phyloP scores from a whole-genome alignment of 37 sponge, comb jelly and placozoan genomes.

The Haliclona indistincta region DNA sequence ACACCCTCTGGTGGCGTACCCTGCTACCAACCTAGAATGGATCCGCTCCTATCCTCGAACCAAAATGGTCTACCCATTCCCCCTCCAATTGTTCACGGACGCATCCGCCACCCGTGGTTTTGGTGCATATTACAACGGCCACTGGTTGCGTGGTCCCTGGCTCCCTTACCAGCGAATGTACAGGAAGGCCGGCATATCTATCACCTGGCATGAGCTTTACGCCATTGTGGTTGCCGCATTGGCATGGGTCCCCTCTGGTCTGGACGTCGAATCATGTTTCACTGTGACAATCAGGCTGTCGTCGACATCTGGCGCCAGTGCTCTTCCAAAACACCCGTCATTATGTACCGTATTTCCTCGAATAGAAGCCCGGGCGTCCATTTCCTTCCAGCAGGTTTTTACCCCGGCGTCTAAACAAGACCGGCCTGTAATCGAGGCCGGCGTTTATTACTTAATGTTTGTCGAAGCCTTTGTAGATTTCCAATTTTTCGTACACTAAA shows the following conservation, averaged over 20 bases:
- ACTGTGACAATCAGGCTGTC: slow-evolving; percentile 47
- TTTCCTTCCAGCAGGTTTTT: too few relatives aligned
- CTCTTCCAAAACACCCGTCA: not conserved
- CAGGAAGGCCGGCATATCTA: too few relatives aligned
- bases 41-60: not conserved
- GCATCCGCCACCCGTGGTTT: slow-evolving; percentile 27
- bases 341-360: too few relatives aligned
- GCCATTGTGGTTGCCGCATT: slow-evolving; percentile 16
- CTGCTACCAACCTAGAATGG: slow-evolving; percentile 30
- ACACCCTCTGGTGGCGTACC: slow-evolving; percentile 27
- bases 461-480: too few relatives aligned
- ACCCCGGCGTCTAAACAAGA: too few relatives aligned
- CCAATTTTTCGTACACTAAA: too few relatives aligned
- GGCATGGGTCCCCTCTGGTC: slow-evolving; percentile 25
- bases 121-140: slow-evolving; percentile 18
- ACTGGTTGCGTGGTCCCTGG: slow-evolving; percentile 40
- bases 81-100: slow-evolving; percentile 13
- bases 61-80: not conserved
- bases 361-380: too few relatives aligned
- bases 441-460: too few relatives aligned
- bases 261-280: not conserved
- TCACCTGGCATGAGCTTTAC: too few relatives aligned
- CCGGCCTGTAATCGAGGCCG: too few relatives aligned
- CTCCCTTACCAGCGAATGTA: not conserved
- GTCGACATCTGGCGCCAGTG: not conserved